Conservation (phyloP, 2,113 vertebrate genomes). For the Semnornis frantzii region DNA sequence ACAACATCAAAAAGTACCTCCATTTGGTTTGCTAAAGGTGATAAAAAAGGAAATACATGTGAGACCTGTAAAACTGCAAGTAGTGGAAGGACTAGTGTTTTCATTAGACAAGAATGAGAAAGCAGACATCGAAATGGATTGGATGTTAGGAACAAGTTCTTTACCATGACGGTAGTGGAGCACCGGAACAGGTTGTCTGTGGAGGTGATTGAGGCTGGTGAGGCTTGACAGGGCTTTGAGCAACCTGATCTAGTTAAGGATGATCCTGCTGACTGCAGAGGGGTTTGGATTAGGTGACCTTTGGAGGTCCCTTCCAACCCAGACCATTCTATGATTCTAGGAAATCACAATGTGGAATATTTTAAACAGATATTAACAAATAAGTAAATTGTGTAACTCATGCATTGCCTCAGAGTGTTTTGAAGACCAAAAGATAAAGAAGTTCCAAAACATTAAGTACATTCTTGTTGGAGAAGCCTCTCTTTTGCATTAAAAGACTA, state of each 20-base stretch:
- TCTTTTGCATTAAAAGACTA: neutral
- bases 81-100: neutral
- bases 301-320: too few species aligned
- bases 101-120: neutral
- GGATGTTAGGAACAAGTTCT: too few species aligned
- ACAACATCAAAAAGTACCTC: neutral
- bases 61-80: neutral
- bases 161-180: too few species aligned
- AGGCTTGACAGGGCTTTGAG: too few species aligned
- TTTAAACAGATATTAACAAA: neutral
- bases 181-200: too few species aligned
- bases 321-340: too few species aligned
- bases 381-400: neutral
- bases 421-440: slow-evolving; percentile 1
- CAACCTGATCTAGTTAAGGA: too few species aligned
- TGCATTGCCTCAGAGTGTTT: neutral
- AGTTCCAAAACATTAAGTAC: neutral
- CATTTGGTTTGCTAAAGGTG: neutral
- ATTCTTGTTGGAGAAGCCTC: neutral
- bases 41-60: neutral
- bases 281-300: too few species aligned
- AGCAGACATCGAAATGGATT: neutral
- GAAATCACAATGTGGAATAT: neutral
- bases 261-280: too few species aligned
- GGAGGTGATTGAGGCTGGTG: too few species aligned